phyloP scores from a whole-genome alignment of 2,888 invertebrate genomes.

The Trichopria drosophilae region DNA sequence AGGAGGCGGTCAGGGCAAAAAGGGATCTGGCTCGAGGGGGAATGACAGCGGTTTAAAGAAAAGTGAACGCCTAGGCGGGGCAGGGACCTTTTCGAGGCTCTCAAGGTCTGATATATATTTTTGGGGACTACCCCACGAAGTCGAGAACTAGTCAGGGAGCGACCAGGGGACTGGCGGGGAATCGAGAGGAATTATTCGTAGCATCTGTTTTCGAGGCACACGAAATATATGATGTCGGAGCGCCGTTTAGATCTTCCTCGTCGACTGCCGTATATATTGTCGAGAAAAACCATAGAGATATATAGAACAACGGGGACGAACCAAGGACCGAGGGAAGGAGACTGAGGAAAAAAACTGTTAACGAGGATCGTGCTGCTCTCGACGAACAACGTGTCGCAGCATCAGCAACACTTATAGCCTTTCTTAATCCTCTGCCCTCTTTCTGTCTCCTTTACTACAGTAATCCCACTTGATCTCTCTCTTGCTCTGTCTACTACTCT shows the following conservation, averaged over 20 bases:
- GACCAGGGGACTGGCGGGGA: too few species aligned
- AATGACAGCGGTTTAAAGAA: slow-evolving; percentile 23
- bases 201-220: slow-evolving; percentile 36
- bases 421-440: too few species aligned
- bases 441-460: too few species aligned
- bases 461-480: too few species aligned
- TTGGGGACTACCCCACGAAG: neutral
- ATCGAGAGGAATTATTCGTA: slow-evolving; percentile 22
- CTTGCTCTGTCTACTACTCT: too few species aligned
- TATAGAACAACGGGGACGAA: slow-evolving; percentile 10
- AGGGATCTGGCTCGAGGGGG: neutral
- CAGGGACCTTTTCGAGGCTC: slow-evolving; percentile 7
- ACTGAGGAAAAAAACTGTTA: slow-evolving; percentile 10
- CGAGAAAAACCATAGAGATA: too few species aligned
- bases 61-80: slow-evolving; percentile 30
- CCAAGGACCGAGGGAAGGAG: neutral
- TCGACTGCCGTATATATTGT: too few species aligned
- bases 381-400: slow-evolving; percentile 15
- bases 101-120: slow-evolving; percentile 5
- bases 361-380: slow-evolving; percentile 20
- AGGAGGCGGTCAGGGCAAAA: slow-evolving; percentile 6
- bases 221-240: slow-evolving; percentile 8
- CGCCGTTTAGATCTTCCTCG: too few species aligned
- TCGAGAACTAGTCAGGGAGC: too few species aligned
- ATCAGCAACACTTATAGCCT: too few species aligned